Evolutionary conservation across 2,797 vertebrate species (phyloP), one percentile per base, ranked within the genome.

Genomic region (Lagodon rhomboides): DNA sequence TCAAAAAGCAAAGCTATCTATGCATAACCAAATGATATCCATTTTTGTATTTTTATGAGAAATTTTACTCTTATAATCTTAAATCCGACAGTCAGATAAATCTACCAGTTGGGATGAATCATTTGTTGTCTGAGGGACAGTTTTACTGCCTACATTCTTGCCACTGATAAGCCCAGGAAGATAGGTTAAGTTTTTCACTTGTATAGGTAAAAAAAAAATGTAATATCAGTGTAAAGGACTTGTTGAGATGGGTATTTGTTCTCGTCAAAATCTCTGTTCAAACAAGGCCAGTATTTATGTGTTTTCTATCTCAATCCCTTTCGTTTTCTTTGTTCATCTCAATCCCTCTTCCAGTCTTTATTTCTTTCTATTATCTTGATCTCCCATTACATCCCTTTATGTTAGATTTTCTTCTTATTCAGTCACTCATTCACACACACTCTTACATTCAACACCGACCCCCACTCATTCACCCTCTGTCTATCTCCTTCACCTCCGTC

Each of bases 391-490:
- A 46, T 73, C 15, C 20, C 9, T 51, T 70, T 23, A 23, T 15
- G 34, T 27, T 67, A 23, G 44, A 62, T 41, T 73, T 63, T 47
- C 18, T 53, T 59, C 2, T 47, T 59, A 23, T 43, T 73, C n/a
- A 58, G 30, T 53, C 13, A 62, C 54, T 65, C 53, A 72, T 41
- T 71, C 47, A 46, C 68, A 43, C 44, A 17, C 22, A 44, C 30
- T 11, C 55, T 38, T 15, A 15, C 54, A 58, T 59, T 65, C 12
- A 80, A 50, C 53, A 27, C 50, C 3, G 3, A 64, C 30, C 68
- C 38, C 41, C 3, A 17, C 58, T 56, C 17, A 59, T 60, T 49
- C 25, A 63, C 22, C 66, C 65, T 9, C 41, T 16, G 22, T 54
- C 47, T 30, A 0, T 62, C 60, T 64, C 41, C 49, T 49, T 55